A percentile compares a stretch with the other conserved stretches of the same genome.
Evolutionary conservation across 2,113 vertebrate species (phyloP).

Genomic region (Xyrauchen texanus): DNA sequence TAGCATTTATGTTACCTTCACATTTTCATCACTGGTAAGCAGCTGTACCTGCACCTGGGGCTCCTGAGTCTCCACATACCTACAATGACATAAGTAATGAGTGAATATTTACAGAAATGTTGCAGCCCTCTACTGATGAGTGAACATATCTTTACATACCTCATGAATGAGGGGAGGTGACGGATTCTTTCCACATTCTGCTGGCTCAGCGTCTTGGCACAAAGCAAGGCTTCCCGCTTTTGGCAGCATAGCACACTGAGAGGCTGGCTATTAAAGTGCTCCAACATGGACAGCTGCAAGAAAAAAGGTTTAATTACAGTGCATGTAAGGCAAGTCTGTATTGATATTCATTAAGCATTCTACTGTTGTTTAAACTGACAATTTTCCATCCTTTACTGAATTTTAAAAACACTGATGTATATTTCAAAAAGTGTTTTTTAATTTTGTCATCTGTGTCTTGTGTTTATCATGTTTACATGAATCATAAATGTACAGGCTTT

Average conservation of each 20-base stretch:
- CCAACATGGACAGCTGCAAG: constrained; percentile 85
- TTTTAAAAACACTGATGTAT: no score
- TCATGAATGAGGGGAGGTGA: constrained; percentile 87
- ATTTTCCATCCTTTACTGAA: no score
- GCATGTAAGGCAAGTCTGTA: no score
- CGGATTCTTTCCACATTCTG: constrained; percentile 84
- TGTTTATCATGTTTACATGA: no score
- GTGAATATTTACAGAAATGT: not conserved
- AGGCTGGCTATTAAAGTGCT: constrained; percentile 90
- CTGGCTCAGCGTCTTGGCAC: constrained; percentile 73
- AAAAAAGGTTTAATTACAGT: constrained; percentile 25
- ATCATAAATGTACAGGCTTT: no score
- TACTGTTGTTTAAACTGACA: no score
- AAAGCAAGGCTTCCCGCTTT: constrained; percentile 71
- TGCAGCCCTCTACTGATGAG: not conserved
- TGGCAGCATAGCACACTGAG: constrained; percentile 89
- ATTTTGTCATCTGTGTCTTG: no score
- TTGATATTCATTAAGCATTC: no score
- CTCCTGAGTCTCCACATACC: constrained; percentile 84
- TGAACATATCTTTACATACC: constrained; percentile 66
- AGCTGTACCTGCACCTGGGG: constrained; percentile 79
- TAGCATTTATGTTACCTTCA: constrained; percentile 79
- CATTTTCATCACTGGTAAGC: constrained; percentile 76
- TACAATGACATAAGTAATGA: constrained; percentile 54
- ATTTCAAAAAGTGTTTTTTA: no score